Percentiles rank a stretch among this genome's conserved stretches.
Conservation (phyloP, 2,888 invertebrate genomes). For the Stomorhina lunata region DNA sequence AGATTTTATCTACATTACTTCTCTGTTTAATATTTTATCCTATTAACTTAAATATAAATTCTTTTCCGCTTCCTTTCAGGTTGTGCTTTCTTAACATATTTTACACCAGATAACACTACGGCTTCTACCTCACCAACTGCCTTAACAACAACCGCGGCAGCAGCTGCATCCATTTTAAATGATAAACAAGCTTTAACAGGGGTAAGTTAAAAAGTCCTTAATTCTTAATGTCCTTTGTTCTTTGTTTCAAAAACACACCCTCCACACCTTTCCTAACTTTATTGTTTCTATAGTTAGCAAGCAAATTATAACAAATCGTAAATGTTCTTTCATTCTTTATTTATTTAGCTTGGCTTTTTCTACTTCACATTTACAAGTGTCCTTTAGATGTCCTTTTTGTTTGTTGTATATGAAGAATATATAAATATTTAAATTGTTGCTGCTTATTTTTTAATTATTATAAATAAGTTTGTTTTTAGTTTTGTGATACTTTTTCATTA, state of each 20-base stretch:
- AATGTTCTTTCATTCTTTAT: conserved; percentile 39
- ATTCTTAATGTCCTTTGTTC: background rate
- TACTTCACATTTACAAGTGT: background rate
- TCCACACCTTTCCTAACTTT: background rate
- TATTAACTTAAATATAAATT: background rate
- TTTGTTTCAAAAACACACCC: background rate
- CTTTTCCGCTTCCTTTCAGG: conserved; percentile 83
- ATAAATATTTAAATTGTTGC: background rate
- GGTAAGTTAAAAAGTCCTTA: conserved; percentile 85
- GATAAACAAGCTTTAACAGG: conserved; percentile 99
- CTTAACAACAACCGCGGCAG: conserved; percentile 87
- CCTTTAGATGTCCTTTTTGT: background rate
- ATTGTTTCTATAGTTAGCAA: background rate
- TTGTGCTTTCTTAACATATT: conserved; percentile 99
- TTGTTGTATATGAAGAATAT: background rate
- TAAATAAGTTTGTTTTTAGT: conserved; percentile 19
- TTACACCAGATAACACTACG: conserved; percentile 94
- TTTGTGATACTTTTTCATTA: background rate
- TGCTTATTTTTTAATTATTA: conserved; percentile 32
- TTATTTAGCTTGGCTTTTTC: conserved; percentile 26
- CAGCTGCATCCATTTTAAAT: conserved; percentile 84
- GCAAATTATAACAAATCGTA: conserved; percentile 32
- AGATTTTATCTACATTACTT: background rate
- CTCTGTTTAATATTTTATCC: conserved; percentile 67
- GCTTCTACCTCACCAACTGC: conserved; percentile 75